Evolutionary conservation across 2,797 vertebrate genomes (phyloP), one percentile per base, ranked within the genome.

Genomic region (Melanotaenia trifasciata): DNA sequence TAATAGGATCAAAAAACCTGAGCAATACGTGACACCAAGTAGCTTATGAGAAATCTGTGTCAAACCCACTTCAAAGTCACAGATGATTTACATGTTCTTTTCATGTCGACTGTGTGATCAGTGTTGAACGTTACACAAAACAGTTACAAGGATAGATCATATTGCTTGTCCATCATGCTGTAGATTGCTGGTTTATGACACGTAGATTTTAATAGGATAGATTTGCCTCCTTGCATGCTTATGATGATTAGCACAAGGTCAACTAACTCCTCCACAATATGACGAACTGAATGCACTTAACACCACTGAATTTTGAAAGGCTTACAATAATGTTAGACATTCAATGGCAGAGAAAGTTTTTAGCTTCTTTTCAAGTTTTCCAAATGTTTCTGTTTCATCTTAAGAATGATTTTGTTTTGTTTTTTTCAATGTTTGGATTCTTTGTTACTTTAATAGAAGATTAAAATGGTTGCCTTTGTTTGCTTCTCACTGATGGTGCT

Each of bases 1-100:
- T 87, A 88, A 90, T 78, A 83, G 81, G 90, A 91, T 91, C 85
- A 89, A 83, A 78, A 50, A 73, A 64, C 69, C 66, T 77, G 61
- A 72, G 63, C 62, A 71, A 69, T 72, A 64, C 86, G 71, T 78
- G 71, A 84, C 65, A 76, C 64, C 63, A 72, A 81, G 78, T 70
- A 77, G 78, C 74, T 85, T 88, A 79, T 67, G 76, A 83, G 78
- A 61, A 56, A 74, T 82, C 38, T 56, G 51, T 58, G 53, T 71
- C 67, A 78, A 66, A 84, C 81, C 67, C 6, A 6, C 67, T 45
- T 33, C 69, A 76, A 59, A 78, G 63, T 78, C 43, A 38, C 61
- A 32, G 75, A 63, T 65, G 70, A 79, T 74, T 74, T 50, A 60
- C 22, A 24, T 74, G 70, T 57, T 74, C 26, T 33, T n/a, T 72